Evolutionary conservation across 2,797 vertebrate genomes (phyloP), one percentile per base, ranked within the genome.

Genomic region (Poecile montanus): DNA sequence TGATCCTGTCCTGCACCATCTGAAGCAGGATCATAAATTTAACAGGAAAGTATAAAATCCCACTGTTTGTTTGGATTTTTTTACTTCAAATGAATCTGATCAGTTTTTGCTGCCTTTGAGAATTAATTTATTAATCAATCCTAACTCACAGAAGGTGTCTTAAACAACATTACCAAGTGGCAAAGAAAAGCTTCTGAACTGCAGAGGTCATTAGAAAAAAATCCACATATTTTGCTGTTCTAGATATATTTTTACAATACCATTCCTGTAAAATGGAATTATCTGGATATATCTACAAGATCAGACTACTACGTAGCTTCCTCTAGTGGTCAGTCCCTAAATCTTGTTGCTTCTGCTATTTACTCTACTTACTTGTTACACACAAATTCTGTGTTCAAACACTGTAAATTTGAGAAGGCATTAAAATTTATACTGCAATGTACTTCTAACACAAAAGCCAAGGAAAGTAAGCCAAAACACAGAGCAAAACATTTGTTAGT

Each of bases 281-380:
- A 75, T 18, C 54, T 40, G 76, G 82, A 56, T 51, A 73, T 7
- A 60, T 47, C 51, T 47, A 68, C 16, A 89, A 87, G 40, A 87
- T 48, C 40, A 89, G 56, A 70, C 62, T 91, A 91, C 56, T 94
- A 76, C 1, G 30, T 79, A 79, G 92, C 90, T 83, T 94, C 93
- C 82, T 83, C 85, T 93, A 94, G 73, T 78, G 89, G 79, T 57
- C 91, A 88, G 51, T 61, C 40, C 50, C 42, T 58, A 89, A 88
- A 95, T 83, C 51, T 84, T 90, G 26, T 62, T 81, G 84, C n/a
- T 85, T 87, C 70, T 80, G 81, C 40, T 57, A 71, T 61, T 87
- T 91, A 74, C 32, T 77, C 18, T 62, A 58, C 38, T 84, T 73
- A 73, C 61, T 72, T 71, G 18, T 61, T 80, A 89, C 32, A 78